Base-by-base conservation (phyloP, 2,113 vertebrate genomes). In the Probosciger aterrimus region DNA sequence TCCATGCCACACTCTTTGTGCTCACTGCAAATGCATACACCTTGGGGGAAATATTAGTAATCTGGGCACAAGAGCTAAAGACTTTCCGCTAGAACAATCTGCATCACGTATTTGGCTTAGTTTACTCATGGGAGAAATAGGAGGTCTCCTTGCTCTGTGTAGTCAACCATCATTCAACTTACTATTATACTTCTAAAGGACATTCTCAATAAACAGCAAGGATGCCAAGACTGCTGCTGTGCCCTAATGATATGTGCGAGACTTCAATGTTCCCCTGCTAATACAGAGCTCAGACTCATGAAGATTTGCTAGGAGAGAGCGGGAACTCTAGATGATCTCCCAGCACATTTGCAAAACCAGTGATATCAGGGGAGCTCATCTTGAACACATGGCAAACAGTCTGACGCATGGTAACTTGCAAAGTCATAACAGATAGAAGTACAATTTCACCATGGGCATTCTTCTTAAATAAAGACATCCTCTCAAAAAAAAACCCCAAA, bases 31-130 rank as follows among this genome's bases (percentile, higher is more conserved):
- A 91, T 53, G 44, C 43, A 79, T 59, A 63, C 82, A 93, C 77
- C 88, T 94, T 92, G 44, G 57, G 81, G 86, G 88, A 78, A 95
- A 94, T 41, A 46, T 44, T 55, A 82, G 94, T 75, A 74, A 89
- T 82, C 24, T 70, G 86, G 80, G 63, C 60, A 73, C 77, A 50
- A 47, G 62, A 91, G 65, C 67, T 93, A 85, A 75, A 95, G 59
- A 44, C 65, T 92, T 95, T 95, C 84, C 2, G 0, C 89, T 75
- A 92, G 90, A 97, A 95, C 89, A 93, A 95, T 79, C 86, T 64
- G 57, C 74, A 87, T 92, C 19, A 49, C 6, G 14, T 69, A 87
- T 90, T 85, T 97, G 78, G 84, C 81, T 95, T 76, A 22, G 31
- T 91, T 95, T 95, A 63, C 53, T 91, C 44, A 18, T 44, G 57